Evolutionary conservation across 1,140 invertebrate genomes (phyloP).

Genomic region (Drosophila fuyamai): DNA sequence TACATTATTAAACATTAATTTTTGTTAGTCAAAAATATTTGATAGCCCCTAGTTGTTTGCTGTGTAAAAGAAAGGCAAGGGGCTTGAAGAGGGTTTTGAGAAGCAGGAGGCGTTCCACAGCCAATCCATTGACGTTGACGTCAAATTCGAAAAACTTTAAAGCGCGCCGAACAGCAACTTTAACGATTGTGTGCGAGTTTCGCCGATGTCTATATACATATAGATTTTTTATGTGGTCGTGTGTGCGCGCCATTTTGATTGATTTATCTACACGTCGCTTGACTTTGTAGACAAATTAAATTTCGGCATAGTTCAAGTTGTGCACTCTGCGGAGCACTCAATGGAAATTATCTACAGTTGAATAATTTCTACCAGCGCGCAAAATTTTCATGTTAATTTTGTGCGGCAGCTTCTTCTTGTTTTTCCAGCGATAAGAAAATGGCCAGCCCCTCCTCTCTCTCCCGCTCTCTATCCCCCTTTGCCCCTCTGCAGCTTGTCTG

Average conservation of each 20-base stretch:
- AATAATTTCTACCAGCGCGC: conserved; percentile 69
- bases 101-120: conserved; percentile 26
- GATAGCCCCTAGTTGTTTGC: too few relatives aligned
- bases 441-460: conserved; percentile 5
- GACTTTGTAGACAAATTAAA: conserved; percentile 82
- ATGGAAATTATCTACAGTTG: conserved; percentile 80
- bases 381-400: conserved; percentile 77
- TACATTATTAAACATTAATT: too few relatives aligned
- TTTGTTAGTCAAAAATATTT: too few relatives aligned
- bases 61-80: conserved; percentile 16
- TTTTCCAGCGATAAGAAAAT: conserved; percentile 72
- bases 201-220: background rate
- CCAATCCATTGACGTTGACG: conserved; percentile 53
- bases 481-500: conserved; percentile 1
- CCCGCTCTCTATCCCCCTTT: background rate
- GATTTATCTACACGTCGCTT: conserved; percentile 74
- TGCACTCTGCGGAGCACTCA: conserved; percentile 37
- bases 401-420: conserved; percentile 30
- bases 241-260: conserved; percentile 69
- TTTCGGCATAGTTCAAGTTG: conserved; percentile 60
- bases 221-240: conserved; percentile 5
- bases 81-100: conserved; percentile 1
- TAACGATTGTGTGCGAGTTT: conserved; percentile 31
- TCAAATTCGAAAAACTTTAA: conserved; percentile 68
- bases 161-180: conserved; percentile 63